These are phyloP conservation scores for Ypsolopha sequella DNA, from an alignment of 2,888 invertebrate genomes.

Conservation along the genomic window DNA sequence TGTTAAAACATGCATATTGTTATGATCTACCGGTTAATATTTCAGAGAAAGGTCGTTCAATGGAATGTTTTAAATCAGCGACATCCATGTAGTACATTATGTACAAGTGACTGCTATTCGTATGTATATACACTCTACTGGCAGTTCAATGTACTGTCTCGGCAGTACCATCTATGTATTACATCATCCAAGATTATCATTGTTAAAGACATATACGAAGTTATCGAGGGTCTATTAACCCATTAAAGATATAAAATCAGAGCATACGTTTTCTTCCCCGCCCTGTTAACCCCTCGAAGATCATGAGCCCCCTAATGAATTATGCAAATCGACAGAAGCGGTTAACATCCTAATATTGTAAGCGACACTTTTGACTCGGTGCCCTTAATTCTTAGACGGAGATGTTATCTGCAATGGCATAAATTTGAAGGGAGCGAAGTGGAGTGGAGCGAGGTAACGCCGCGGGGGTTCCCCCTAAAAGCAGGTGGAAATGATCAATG, in stretches of 20 bases:
- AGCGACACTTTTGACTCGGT: slow-evolving; percentile 54
- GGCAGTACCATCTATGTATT: no score
- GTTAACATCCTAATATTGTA: slow-evolving; percentile 69
- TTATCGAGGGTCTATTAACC: slow-evolving; percentile 24
- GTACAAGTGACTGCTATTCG: no score
- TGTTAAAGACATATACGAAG: no score
- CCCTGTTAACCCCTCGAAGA: slow-evolving; percentile 11
- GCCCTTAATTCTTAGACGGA: slow-evolving; percentile 46
- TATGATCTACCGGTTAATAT: no score
- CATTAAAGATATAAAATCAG: slow-evolving; percentile 25
- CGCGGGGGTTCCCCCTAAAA: slow-evolving; percentile 12
- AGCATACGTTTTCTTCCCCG: slow-evolving; percentile 27
- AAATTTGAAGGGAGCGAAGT: slow-evolving; percentile 39
- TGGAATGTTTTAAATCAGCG: no score
- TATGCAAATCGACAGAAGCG: slow-evolving; percentile 63
- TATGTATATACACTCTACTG: no score
- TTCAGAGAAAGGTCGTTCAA: no score
- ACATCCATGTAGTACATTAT: no score
- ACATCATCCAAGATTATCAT: no score
- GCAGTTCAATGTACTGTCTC: no score
- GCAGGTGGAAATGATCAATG: slow-evolving; percentile 66
- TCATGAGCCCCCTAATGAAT: slow-evolving; percentile 42
- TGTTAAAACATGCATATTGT: no score
- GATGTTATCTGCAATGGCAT: slow-evolving; percentile 55
- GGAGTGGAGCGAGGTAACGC: slow-evolving; percentile 7